Evolutionary conservation across 2,797 vertebrate species (phyloP).

Genomic region (Syngnathus rostellatus): DNA sequence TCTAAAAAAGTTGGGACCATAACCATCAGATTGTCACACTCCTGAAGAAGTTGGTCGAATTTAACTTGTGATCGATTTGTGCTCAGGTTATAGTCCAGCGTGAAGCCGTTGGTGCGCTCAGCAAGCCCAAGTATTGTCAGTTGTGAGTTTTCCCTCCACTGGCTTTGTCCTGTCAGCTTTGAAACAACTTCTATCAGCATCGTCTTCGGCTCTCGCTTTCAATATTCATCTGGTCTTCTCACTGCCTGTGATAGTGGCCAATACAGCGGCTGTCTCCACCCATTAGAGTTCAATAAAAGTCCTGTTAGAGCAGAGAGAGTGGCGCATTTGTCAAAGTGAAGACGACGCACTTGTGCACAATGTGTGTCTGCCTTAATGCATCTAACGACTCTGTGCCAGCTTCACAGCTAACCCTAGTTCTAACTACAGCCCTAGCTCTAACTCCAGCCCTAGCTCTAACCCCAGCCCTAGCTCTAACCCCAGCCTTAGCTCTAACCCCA

Average conservation of each 20-base stretch:
- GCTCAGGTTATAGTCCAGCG: constrained; percentile 37
- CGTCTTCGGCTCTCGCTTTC: constrained; percentile 53
- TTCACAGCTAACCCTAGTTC: background rate
- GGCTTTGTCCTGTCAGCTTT: constrained; percentile 65
- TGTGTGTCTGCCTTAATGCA: background rate
- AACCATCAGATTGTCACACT: background rate
- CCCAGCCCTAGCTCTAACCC: no score
- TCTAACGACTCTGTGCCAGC: background rate
- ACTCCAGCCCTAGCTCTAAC: no score
- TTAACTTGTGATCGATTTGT: constrained; percentile 36
- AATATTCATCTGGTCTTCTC: constrained; percentile 59
- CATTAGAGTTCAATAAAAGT: constrained; percentile 49
- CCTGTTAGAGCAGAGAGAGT: constrained; percentile 24
- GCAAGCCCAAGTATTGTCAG: constrained; percentile 55
- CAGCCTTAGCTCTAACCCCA: no score
- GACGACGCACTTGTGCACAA: constrained; percentile 11
- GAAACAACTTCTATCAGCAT: constrained; percentile 50
- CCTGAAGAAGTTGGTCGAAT: constrained; percentile 29
- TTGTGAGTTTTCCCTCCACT: constrained; percentile 65
- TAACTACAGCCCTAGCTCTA: no score
- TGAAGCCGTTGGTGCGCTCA: constrained; percentile 27
- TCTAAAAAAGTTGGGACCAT: no score
- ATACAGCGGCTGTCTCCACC: constrained; percentile 46
- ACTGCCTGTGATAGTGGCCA: constrained; percentile 40
- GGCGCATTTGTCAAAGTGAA: constrained; percentile 34